Evolutionary conservation across 2,797 vertebrate genomes (phyloP), one percentile per base, ranked within the genome.

Genomic region (Pseudopleuronectes americanus): DNA sequence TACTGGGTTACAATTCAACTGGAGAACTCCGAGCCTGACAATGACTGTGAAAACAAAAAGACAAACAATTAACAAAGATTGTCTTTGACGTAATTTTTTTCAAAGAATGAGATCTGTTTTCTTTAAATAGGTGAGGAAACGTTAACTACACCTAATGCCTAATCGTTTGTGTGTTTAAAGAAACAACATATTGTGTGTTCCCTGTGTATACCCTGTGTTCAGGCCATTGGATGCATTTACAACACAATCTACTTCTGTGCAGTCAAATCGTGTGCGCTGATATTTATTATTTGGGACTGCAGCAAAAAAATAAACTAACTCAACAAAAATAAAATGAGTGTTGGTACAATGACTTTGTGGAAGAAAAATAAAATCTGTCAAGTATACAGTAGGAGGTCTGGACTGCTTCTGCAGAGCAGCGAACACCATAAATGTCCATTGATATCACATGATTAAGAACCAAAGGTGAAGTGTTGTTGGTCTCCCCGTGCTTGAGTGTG

Each of bases 321-420:
- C 57, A 49, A 47, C 26, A 61, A 55, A 33, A 71, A 68, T 57
- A 64, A 60, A 54, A 75, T 23, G 57, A 74, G 76, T 84, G 80
- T 89, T 87, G 65, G 72, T 87, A 74, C 62, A 6, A 79, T 81
- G 77, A 85, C 81, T 86, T 49, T 71, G 71, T 76, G 53, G 41
- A 61, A 57, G 65, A 65, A 61, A 71, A 21, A 63, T 68, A 17
- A 64, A 85, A 84, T 64, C 31, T 63, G 79, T 91, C 89, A 92
- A 92, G 91, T 92, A 90, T 90, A 89, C 74, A 84, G 80, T 87
- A 72, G 66, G 81, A 87, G 81, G 82, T 91, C 87, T 84, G 79
- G 71, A 82, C 86, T 86, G 83, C 81, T 83, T 86, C 70, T 71
- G 68, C 72, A 80, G 71, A 84, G 87, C 85, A 86, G 84, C 74